Evolutionary conservation across 1,140 invertebrate species (phyloP), one percentile per base, ranked within the genome.

Genomic region (Zaprionus camerounensis): DNA sequence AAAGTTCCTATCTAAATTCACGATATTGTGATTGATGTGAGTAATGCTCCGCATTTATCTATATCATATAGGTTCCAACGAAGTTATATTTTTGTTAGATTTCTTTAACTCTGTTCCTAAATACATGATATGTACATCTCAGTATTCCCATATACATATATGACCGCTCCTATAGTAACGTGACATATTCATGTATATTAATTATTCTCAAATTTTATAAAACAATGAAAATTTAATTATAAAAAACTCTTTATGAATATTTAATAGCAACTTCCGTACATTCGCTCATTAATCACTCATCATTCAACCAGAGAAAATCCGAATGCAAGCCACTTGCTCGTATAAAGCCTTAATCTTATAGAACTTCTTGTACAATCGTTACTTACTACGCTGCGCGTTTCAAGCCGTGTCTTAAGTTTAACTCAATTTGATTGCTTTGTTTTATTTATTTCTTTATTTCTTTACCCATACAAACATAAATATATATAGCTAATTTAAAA

Each of bases 331-430:
- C 67, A 76, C 57, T 56, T 63, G 65, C 36, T 69, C 56, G 58
- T 68, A 53, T 64, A 66, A 36, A 66, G 71, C 70, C 75, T 67
- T 72, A 56, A 65, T 69, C 62, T 78, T 78, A 74, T 38, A 74
- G 24, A 64, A 24, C 15, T 71, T 70, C 28, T 34, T 76, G 69
- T 63, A 77, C 71, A 80, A 82, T 72, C 56, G 66, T 87, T 67
- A 64, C 64, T 76, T 74, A 80, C 73, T 74, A 77, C 73, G 80
- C 83, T 82, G 81, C 69, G 73, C 70, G 77, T 86, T 78, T 71
- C 3, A 67, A 49, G 67, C 26, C 74, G 81, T 78, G 68, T 58
- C 15, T 81, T 81, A 71, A 62, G 46, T 71, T 77, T 13, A 55
- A 34, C 28, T 28, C 17, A 62, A 36, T 71, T 80, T 36, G 51